phyloP scores from a whole-genome alignment of 2,888 invertebrate genomes.

The Salpingus planirostris region DNA sequence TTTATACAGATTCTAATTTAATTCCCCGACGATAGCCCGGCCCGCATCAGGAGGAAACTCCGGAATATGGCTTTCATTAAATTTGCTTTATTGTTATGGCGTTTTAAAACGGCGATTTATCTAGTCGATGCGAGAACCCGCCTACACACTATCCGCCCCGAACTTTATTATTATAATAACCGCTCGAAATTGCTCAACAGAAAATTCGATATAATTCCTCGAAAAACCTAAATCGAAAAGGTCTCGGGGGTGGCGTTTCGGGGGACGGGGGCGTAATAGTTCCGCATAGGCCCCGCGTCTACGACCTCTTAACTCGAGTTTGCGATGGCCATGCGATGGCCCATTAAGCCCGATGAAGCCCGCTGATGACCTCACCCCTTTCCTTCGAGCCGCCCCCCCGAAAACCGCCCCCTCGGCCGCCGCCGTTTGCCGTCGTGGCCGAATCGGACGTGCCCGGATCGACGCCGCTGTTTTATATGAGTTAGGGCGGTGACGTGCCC shows the following conservation, averaged over 20 bases:
- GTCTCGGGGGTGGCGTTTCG: too few species aligned
- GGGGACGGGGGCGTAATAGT: slow-evolving; percentile 24
- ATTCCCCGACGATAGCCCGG: slow-evolving; percentile 20
- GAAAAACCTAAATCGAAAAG: too few species aligned
- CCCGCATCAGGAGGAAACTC: neutral
- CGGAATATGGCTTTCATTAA: slow-evolving; percentile 11
- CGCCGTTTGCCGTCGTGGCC: too few species aligned
- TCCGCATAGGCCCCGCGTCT: slow-evolving; percentile 30
- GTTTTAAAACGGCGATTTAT: too few species aligned
- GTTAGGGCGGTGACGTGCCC: slow-evolving; percentile 31
- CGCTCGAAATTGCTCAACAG: too few species aligned
- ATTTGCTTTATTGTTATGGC: slow-evolving; percentile 13
- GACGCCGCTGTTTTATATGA: slow-evolving; percentile 33
- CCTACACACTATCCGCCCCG: too few species aligned
- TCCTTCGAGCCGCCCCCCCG: too few species aligned
- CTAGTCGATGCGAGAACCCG: too few species aligned
- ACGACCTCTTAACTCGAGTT: slow-evolving; percentile 35
- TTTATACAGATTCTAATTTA: slow-evolving; percentile 23
- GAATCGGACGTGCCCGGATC: slow-evolving; percentile 31
- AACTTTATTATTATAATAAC: too few species aligned
- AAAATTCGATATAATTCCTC: too few species aligned
- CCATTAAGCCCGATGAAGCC: slow-evolving; percentile 34
- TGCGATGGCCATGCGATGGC: slow-evolving; percentile 31
- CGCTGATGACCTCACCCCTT: slow-evolving; percentile 20
- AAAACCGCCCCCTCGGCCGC: too few species aligned